Base-by-base conservation (phyloP, 1,140 invertebrate species). In the Pseudobourletiella spinata region DNA sequence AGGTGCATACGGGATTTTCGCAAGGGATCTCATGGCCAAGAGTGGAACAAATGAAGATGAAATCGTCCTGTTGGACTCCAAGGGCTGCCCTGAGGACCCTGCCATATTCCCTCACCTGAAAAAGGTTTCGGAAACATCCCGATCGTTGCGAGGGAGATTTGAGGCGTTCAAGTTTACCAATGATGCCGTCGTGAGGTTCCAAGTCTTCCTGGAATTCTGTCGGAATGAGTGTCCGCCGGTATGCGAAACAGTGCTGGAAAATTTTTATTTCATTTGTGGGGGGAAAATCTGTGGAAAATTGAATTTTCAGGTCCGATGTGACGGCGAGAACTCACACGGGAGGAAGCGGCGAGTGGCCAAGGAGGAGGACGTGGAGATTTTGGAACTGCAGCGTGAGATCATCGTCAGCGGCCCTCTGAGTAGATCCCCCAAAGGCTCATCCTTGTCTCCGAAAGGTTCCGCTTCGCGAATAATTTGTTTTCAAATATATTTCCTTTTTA, bases 111-210 rank as follows among this genome's bases (percentile, higher is more conserved):
- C 68, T 14, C 62, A 64, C 20, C 32, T 69, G 14, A 66, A 66
- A 58, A 63, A 64, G 35, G 32, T 30, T 11, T 26, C 25, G 8
- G 64, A 66, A 29, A 52, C 56, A 15, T 62, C 64, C 0, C 66
- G 65, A 56, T 62, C 64, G 29, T 46, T 69, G 11, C 61, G 52
- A 50, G 60, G 59, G 26, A 28, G 68, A 52, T 69, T 69, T 54
- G 68, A 69, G 50, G 68, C 68, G 6, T 69, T 69, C 56, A 69
- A 69, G 52, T 69, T 69, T 58, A 69, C 64, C 16, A 69, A 69
- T 61, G 68, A 69, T 59, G 68, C 68, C 20, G 68, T 69, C 11
- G 67, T 69, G 0, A 57, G 67, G 20, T 69, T 69, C 48, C 68
- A 69, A 65, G 65, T 69, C 28, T 64, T 64, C 25, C 28, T 69